phyloP scores from a whole-genome alignment of 2,113 vertebrate genomes.

The Sorex fumeus region DNA sequence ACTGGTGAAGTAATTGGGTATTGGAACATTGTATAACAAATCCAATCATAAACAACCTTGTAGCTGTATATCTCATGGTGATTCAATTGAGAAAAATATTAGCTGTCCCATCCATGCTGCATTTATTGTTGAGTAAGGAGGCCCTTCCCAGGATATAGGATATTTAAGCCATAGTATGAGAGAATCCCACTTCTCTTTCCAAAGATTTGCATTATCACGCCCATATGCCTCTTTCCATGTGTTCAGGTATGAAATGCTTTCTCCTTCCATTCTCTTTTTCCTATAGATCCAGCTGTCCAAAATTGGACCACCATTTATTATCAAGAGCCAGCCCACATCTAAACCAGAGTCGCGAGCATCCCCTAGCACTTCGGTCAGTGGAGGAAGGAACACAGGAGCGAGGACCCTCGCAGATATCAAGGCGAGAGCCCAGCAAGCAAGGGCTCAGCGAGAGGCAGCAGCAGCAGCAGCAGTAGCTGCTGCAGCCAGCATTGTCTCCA shows the following conservation, averaged over 20 bases:
- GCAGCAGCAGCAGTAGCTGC: slow-evolving; percentile 91
- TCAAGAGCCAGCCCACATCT: slow-evolving; percentile 92
- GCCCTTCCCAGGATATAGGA: background rate
- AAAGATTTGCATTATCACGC: accelerated
- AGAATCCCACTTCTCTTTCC: background rate
- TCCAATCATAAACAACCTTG: no score
- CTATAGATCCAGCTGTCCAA: slow-evolving; percentile 93
- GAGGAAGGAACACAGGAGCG: slow-evolving; percentile 92
- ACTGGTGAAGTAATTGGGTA: no score
- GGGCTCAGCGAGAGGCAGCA: slow-evolving; percentile 92
- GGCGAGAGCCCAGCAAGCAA: slow-evolving; percentile 92
- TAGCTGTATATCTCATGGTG: no score
- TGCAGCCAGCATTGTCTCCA: slow-evolving; percentile 90
- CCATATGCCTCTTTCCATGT: background rate
- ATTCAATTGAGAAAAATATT: background rate
- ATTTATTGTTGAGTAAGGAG: background rate
- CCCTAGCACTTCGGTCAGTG: slow-evolving; percentile 84
- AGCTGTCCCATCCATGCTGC: background rate
- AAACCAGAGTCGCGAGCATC: slow-evolving; percentile 90
- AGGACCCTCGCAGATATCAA: slow-evolving; percentile 94
- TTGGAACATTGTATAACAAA: no score
- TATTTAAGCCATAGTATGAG: background rate
- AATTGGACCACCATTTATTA: slow-evolving; percentile 92
- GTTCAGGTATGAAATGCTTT: background rate
- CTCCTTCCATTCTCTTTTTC: slow-evolving; percentile 59